A percentile compares a stretch with the other conserved stretches of the same genome.
These are phyloP conservation scores for Whitmania pigra DNA, from an alignment of 1,140 invertebrate genomes.

Conservation along the genomic window DNA sequence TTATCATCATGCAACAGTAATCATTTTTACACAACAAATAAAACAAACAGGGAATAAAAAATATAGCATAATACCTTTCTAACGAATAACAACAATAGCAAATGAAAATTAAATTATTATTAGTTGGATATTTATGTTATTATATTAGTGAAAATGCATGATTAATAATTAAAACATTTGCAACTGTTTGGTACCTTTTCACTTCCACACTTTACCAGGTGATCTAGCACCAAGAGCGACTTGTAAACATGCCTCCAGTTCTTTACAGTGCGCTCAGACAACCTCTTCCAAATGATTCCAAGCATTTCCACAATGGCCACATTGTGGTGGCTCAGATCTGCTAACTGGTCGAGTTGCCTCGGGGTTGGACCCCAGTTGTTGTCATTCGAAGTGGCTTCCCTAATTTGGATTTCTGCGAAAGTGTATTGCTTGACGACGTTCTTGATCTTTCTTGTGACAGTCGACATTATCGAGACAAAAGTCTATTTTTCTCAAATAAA, in stretches of 20 bases:
- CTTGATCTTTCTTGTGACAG: conserved; percentile 65
- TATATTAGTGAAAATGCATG: too few species aligned
- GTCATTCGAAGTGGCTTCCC: conserved; percentile 95
- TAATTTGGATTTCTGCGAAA: conserved; percentile 91
- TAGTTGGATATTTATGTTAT: too few species aligned
- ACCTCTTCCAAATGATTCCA: conserved; percentile 98
- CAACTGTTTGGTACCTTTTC: conserved; percentile 49
- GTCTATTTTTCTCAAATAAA: too few species aligned
- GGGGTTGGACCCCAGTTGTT: conserved; percentile 92
- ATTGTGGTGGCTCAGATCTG: conserved; percentile 89
- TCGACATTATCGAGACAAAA: too few species aligned
- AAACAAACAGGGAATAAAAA: too few species aligned
- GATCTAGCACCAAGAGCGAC: conserved; percentile 82
- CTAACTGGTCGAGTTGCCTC: conserved; percentile 96
- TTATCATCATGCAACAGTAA: too few species aligned
- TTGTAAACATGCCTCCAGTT: conserved; percentile 99
- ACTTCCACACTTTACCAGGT: conserved; percentile 90
- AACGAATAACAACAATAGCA: too few species aligned
- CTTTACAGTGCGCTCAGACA: conserved; percentile 86
- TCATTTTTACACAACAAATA: too few species aligned
- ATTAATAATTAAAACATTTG: neutral
- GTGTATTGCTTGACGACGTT: conserved; percentile 97
- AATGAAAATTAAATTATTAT: too few species aligned
- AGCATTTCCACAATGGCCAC: conserved; percentile 98
- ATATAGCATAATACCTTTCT: too few species aligned